Conservation (phyloP, 2,113 vertebrate genomes). For the Pluvialis apricaria region DNA sequence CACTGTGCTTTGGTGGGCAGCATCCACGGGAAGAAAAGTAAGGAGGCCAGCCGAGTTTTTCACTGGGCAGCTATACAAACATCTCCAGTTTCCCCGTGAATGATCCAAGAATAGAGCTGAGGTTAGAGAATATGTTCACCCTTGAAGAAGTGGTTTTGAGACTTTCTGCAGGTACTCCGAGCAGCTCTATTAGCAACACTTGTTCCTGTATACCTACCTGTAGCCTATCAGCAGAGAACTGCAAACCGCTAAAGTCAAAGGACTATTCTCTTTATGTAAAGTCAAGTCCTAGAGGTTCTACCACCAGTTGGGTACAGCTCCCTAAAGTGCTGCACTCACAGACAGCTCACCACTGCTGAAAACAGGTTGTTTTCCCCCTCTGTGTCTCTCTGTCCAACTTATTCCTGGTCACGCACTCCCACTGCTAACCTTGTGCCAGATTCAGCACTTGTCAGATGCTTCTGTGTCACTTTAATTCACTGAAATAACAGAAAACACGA, state of each 20-base stretch:
- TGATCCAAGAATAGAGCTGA: not conserved
- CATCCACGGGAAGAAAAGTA: not conserved
- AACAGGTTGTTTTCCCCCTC: not conserved
- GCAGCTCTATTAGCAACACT: not conserved
- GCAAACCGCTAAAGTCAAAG: not conserved
- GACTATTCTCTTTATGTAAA: not conserved
- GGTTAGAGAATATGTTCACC: not conserved
- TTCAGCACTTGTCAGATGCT: not conserved
- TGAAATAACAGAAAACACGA: not conserved
- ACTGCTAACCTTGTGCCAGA: not conserved
- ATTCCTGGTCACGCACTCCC: not conserved
- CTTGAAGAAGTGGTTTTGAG: not conserved
- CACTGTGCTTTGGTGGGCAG: not conserved
- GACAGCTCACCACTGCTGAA: not conserved
- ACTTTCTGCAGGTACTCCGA: not conserved
- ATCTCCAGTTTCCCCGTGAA: not conserved
- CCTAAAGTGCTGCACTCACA: not conserved
- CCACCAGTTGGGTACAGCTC: not conserved
- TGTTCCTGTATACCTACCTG: not conserved
- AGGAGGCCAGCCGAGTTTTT: not conserved
- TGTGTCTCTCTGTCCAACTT: not conserved
- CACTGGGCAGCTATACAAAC: not conserved
- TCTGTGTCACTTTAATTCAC: not conserved
- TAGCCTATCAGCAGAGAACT: not conserved
- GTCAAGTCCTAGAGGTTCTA: not conserved